phyloP scores from a whole-genome alignment of 1,140 invertebrate genomes.

The Leptinotarsa lineolata region DNA sequence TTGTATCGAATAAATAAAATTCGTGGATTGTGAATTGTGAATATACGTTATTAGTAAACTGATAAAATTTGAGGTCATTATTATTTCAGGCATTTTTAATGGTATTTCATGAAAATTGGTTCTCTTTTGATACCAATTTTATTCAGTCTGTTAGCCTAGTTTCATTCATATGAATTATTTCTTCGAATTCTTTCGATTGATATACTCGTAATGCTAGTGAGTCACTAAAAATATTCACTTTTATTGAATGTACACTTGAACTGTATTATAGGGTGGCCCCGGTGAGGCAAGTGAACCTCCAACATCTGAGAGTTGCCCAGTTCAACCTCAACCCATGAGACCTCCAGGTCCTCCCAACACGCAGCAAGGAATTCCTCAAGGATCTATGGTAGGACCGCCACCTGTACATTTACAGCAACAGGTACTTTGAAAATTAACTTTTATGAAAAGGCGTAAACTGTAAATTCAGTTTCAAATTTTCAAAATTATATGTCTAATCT shows the following conservation, averaged over 20 bases:
- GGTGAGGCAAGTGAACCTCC: not conserved
- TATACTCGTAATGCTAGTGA: too few species aligned
- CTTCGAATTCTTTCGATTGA: too few species aligned
- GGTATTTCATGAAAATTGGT: not conserved
- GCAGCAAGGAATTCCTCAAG: not conserved
- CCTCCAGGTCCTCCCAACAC: slow-evolving; percentile 11
- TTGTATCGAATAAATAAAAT: too few species aligned
- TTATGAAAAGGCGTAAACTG: not conserved
- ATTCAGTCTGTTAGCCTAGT: too few species aligned
- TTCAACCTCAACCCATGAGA: slow-evolving; percentile 42
- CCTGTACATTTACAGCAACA: not conserved
- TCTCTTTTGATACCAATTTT: too few species aligned
- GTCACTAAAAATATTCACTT: too few species aligned
- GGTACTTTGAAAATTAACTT: not conserved
- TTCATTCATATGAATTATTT: too few species aligned
- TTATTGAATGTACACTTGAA: too few species aligned
- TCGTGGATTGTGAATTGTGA: too few species aligned
- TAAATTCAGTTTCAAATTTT: not conserved
- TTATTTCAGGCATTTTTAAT: too few species aligned
- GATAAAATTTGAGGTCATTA: too few species aligned
- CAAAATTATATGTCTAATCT: not conserved
- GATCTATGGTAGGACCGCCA: not conserved
- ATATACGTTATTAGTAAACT: too few species aligned
- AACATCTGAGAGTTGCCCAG: slow-evolving; percentile 44
- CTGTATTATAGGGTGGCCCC: not conserved